phyloP scores from a whole-genome alignment of 2,888 invertebrate species.

The Drosophila buzzatii region DNA sequence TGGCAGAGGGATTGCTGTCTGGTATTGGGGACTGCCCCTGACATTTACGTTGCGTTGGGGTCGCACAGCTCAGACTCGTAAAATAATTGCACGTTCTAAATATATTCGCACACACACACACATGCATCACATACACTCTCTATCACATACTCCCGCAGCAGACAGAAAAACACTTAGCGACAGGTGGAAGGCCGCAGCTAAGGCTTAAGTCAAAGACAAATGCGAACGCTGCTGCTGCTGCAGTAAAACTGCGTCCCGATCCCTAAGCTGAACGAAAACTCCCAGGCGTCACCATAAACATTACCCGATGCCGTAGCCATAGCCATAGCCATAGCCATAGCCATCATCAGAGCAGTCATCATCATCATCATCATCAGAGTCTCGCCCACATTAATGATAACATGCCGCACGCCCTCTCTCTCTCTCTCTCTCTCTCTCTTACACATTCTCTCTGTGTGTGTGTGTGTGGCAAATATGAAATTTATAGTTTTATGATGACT shows the following conservation, averaged over 20 bases:
- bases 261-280: slow-evolving; percentile 50
- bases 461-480: slow-evolving; percentile 77
- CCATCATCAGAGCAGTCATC: slow-evolving; percentile 45
- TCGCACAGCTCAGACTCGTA: slow-evolving; percentile 67
- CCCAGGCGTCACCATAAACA: slow-evolving; percentile 80
- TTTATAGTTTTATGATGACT: slow-evolving; percentile 83
- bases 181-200: slow-evolving; percentile 62
- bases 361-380: slow-evolving; percentile 59
- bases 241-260: slow-evolving; percentile 28
- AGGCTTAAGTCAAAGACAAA: slow-evolving; percentile 61
- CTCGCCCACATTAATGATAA: slow-evolving; percentile 76
- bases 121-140: slow-evolving; percentile 4
- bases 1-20: slow-evolving; percentile 34
- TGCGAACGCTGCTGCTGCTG: slow-evolving; percentile 35
- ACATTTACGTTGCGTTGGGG: slow-evolving; percentile 62
- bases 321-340: slow-evolving; percentile 49
- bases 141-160: slow-evolving; percentile 19
- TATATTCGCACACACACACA: slow-evolving; percentile 30
- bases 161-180: slow-evolving; percentile 76
- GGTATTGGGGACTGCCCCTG: slow-evolving; percentile 65
- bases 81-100: slow-evolving; percentile 78
- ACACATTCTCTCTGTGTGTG: slow-evolving; percentile 26
- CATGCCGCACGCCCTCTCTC: slow-evolving; percentile 38
- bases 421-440: not conserved
- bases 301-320: slow-evolving; percentile 64